These are phyloP conservation scores for Teleopsis dalmanni DNA, from an alignment of 1,140 invertebrate species.

Conservation along the genomic window DNA sequence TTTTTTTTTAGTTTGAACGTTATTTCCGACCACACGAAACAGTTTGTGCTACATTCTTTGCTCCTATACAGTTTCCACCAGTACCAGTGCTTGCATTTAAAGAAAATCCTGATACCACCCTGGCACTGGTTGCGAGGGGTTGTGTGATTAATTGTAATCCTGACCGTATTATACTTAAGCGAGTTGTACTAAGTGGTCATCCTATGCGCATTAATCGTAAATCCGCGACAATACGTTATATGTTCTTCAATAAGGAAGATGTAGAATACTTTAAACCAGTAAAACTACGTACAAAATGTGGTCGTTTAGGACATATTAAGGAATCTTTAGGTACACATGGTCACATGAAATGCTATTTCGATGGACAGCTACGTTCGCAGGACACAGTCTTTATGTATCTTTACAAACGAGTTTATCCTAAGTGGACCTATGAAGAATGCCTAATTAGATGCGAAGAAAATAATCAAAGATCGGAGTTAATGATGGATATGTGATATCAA, in stretches of 20 bases:
- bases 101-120: constrained; percentile 52
- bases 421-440: constrained; percentile 83
- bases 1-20: constrained; percentile 75
- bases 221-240: constrained; percentile 86
- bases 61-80: constrained; percentile 91
- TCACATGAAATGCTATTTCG: constrained; percentile 98
- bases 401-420: constrained; percentile 95
- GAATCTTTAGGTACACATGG: constrained; percentile 97
- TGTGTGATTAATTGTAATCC: constrained; percentile 83
- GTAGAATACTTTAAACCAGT: constrained; percentile 95
- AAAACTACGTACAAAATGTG: constrained; percentile 87
- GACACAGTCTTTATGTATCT: constrained; percentile 90
- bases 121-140: constrained; percentile 82
- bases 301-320: constrained; percentile 88
- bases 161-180: constrained; percentile 83
- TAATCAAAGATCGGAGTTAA: constrained; percentile 1
- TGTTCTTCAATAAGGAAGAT: constrained; percentile 98
- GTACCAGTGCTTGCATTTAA: constrained; percentile 86
- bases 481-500: no score
- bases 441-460: constrained; percentile 23
- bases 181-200: constrained; percentile 85
- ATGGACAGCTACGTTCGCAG: constrained; percentile 88
- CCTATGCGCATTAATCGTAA: constrained; percentile 82
- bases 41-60: constrained; percentile 86
- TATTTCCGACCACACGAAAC: constrained; percentile 79